Base-by-base conservation (phyloP, 2,113 vertebrate species). In the Myrmophylax atrothorax region DNA sequence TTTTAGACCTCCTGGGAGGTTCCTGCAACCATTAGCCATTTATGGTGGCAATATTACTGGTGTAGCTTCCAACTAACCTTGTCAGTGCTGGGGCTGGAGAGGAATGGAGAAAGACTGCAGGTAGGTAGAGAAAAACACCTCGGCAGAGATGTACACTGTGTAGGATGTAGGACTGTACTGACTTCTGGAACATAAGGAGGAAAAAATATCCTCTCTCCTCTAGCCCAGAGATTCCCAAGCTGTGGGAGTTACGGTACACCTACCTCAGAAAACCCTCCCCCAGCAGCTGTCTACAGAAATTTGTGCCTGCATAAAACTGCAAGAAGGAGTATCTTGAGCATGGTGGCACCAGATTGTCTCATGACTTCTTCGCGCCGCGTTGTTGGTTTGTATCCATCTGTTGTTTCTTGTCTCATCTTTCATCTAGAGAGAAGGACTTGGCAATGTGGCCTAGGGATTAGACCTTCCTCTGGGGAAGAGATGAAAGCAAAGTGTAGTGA, bases 211-310 rank as follows among this genome's bases (percentile, higher is more conserved):
- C 44, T 82, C 40, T 55, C 77, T 66, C 44, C 46, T 88, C 40
- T 22, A 92, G 88, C 50, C 85, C 79, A 92, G 79, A 92, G 83
- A 93, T 96, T 88, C 90, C 88, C 83, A 88, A 24, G 46, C 13
- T 74, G 92, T 87, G 62, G 90, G 85, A 77, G 85, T 90, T 80
- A 80, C 0, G 4, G 63, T 42, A 93, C 76, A 93, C 59, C 82
- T 88, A 80, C 94, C 72, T 94, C 83, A 66, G 55, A 82, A 91
- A 96, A 90, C 31, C 67, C 85, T 92, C 80, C 85, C 83, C 59
- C 88, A 58, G 87, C 87, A 95, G 38, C 72, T 95, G 90, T 91
- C 87, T 85, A 15, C 35, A 88, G 88, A 90, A 96, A 97, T 88
- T 7, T 84, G 29, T 66, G 59, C 62, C 75, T 77, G 55, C 18